Evolutionary conservation across 2,888 invertebrate genomes (phyloP).

Genomic region (Hypolimnas misippus): DNA sequence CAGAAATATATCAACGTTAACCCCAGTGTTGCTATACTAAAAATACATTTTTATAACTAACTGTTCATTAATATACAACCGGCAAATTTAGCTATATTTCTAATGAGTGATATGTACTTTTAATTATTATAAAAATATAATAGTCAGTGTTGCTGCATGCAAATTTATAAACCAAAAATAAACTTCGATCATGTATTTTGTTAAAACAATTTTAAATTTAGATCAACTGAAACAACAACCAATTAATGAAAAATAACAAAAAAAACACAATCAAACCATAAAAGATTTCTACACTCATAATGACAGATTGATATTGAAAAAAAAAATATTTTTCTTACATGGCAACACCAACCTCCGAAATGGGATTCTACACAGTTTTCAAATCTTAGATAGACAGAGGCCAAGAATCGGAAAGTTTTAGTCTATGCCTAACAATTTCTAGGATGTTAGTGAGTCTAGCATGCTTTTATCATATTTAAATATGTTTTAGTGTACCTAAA

Average conservation of each 20-base stretch:
- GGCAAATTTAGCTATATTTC: slow-evolving; percentile 42
- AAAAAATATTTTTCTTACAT: slow-evolving; percentile 44
- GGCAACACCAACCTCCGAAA: slow-evolving; percentile 65
- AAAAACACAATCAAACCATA: slow-evolving; percentile 12
- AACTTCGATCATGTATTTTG: not conserved
- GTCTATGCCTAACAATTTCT: slow-evolving; percentile 51
- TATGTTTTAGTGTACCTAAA: slow-evolving; percentile 58
- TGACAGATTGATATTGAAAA: slow-evolving; percentile 21
- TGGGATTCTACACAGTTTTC: slow-evolving; percentile 59
- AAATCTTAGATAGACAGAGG: slow-evolving; percentile 45
- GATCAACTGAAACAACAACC: slow-evolving; percentile 11
- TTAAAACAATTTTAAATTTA: slow-evolving; percentile 4
- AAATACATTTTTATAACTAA: slow-evolving; percentile 32
- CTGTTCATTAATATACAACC: slow-evolving; percentile 33
- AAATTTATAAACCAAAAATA: slow-evolving; percentile 18
- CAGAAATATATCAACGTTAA: slow-evolving; percentile 40
- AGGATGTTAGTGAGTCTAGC: slow-evolving; percentile 77
- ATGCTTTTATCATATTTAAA: slow-evolving; percentile 67
- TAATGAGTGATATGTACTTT: slow-evolving; percentile 43
- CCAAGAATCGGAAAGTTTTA: slow-evolving; percentile 39
- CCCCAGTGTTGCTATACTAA: slow-evolving; percentile 42
- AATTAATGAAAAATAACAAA: slow-evolving; percentile 3
- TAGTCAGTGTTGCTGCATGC: slow-evolving; percentile 44
- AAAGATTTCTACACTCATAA: slow-evolving; percentile 22
- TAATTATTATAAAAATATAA: slow-evolving; percentile 27